Conservation (phyloP, 1,140 invertebrate genomes). For the Diplogasteroides magnus region DNA sequence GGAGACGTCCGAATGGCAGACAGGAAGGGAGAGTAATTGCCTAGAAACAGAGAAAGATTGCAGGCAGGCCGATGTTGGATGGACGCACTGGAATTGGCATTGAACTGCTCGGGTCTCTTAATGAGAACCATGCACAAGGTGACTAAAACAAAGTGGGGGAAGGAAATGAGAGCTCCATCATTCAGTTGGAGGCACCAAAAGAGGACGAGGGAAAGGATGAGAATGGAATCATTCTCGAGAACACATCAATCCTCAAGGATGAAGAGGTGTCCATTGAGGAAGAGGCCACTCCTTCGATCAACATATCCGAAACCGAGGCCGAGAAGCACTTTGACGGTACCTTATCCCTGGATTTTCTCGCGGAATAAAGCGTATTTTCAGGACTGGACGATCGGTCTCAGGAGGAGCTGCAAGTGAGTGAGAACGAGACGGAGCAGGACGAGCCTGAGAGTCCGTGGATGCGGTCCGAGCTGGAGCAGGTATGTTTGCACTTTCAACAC, state of each 20-base stretch:
- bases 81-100: slow-evolving; percentile 84
- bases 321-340: slow-evolving; percentile 39
- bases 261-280: not conserved
- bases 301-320: slow-evolving; percentile 28
- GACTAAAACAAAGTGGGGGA: too few relatives aligned
- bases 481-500: not conserved
- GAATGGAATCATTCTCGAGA: not conserved
- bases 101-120: slow-evolving; percentile 69
- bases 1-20: too few relatives aligned
- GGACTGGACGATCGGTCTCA: slow-evolving; percentile 18
- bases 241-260: not conserved
- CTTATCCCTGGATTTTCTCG: not conserved
- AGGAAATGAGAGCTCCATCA: too few relatives aligned
- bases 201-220: not conserved
- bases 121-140: slow-evolving; percentile 63
- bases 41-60: too few relatives aligned
- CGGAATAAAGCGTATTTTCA: slow-evolving; percentile 11
- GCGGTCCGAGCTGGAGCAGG: slow-evolving; percentile 6
- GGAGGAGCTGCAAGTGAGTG: slow-evolving; percentile 5
- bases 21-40: too few relatives aligned
- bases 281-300: slow-evolving; percentile 53
- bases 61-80: slow-evolving; percentile 83
- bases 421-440: slow-evolving; percentile 50
- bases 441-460: slow-evolving; percentile 39
- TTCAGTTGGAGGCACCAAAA: not conserved